Evolutionary conservation across 2,888 invertebrate species (phyloP).

Genomic region (Amblyteles armatorius): DNA sequence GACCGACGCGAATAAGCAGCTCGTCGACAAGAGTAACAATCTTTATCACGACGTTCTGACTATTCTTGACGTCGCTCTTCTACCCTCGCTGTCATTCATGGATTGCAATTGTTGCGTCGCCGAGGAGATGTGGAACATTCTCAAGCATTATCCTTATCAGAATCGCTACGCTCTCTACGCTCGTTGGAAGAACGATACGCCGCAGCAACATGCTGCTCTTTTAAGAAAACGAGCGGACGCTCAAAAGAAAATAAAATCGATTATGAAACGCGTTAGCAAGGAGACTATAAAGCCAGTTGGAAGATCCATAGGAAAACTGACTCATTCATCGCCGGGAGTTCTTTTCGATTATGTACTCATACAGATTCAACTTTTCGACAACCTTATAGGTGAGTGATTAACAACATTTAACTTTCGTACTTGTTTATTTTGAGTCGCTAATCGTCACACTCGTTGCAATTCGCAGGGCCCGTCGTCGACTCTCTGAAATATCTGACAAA

Average conservation of each 20-base stretch:
- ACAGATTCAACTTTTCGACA: slow-evolving; percentile 97
- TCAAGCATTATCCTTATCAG: slow-evolving; percentile 95
- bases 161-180: slow-evolving; percentile 94
- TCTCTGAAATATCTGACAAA: slow-evolving; percentile 98
- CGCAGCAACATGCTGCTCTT: slow-evolving; percentile 92
- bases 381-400: slow-evolving; percentile 89
- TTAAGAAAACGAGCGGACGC: slow-evolving; percentile 94
- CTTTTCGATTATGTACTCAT: slow-evolving; percentile 97
- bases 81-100: slow-evolving; percentile 96
- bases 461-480: slow-evolving; percentile 94
- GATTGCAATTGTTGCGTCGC: slow-evolving; percentile 98
- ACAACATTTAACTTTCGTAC: slow-evolving; percentile 21
- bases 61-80: slow-evolving; percentile 93
- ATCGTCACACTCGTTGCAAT: slow-evolving; percentile 5
- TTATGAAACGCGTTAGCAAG: slow-evolving; percentile 99
- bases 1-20: slow-evolving; percentile 80
- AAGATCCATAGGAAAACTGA: slow-evolving; percentile 97
- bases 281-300: slow-evolving; percentile 99
- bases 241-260: slow-evolving; percentile 96
- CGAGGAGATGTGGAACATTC: slow-evolving; percentile 98
- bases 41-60: slow-evolving; percentile 94
- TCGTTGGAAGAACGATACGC: slow-evolving; percentile 98
- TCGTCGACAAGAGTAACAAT: slow-evolving; percentile 81
- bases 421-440: slow-evolving; percentile 3
- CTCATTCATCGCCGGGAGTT: slow-evolving; percentile 97